A percentile compares a stretch with the other conserved stretches of the same genome.
These are phyloP conservation scores for Synergus japonicus DNA, from an alignment of 2,888 invertebrate genomes.

Conservation along the genomic window DNA sequence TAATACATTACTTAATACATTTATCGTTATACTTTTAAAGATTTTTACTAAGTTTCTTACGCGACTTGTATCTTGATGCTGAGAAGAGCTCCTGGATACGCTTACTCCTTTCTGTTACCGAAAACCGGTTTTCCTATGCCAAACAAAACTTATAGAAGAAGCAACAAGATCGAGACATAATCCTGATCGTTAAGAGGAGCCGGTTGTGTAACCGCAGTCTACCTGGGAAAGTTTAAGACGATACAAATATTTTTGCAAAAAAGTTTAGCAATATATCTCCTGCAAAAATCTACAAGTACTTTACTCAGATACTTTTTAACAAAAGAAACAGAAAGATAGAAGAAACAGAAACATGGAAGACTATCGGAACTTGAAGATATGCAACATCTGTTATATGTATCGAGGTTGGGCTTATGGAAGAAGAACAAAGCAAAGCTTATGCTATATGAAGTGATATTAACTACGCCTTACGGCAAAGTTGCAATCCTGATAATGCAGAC, in stretches of 20 bases:
- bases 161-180: not conserved
- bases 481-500: slow-evolving; percentile 10
- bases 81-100: not conserved
- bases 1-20: not conserved
- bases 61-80: not conserved
- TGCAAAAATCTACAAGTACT: not conserved
- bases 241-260: not conserved
- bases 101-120: not conserved
- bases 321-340: too few species aligned
- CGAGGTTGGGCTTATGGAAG: slow-evolving; percentile 10
- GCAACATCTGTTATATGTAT: not conserved
- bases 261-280: too few species aligned
- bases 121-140: slow-evolving; percentile 28
- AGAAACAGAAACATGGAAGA: too few species aligned
- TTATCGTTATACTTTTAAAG: too few species aligned
- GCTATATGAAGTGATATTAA: slow-evolving; percentile 12
- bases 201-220: slow-evolving; percentile 30
- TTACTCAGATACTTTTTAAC: not conserved
- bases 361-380: not conserved
- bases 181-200: slow-evolving; percentile 22
- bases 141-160: slow-evolving; percentile 31
- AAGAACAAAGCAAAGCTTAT: slow-evolving; percentile 9
- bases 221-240: not conserved
- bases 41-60: not conserved
- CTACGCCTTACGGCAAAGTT: slow-evolving; percentile 20